Conservation (phyloP, 1,140 invertebrate species). For the Leucophenga varia region DNA sequence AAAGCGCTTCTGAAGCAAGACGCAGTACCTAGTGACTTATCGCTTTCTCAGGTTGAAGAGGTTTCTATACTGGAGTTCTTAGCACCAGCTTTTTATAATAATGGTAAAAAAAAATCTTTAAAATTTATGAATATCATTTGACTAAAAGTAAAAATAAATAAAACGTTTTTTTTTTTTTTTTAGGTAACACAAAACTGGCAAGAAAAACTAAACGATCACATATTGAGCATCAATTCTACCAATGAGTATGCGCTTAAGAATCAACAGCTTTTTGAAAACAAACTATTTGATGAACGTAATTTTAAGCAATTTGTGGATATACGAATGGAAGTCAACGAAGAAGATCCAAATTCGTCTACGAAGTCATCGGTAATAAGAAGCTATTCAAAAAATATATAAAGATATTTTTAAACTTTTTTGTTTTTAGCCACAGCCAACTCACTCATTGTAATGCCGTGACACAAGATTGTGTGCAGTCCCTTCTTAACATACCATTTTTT, state of each 20-base stretch:
- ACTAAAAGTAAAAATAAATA: background rate
- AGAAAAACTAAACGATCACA: slow-evolving; percentile 25
- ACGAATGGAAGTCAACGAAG: background rate
- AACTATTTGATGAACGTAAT: slow-evolving; percentile 1
- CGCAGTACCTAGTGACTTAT: too few species aligned
- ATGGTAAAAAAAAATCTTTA: slow-evolving; percentile 12
- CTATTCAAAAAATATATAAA: background rate
- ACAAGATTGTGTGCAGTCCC: too few species aligned
- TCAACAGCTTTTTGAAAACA: slow-evolving; percentile 11
- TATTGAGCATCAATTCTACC: slow-evolving; percentile 19
- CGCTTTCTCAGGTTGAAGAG: too few species aligned
- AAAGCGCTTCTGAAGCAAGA: slow-evolving; percentile 46
- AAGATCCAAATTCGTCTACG: background rate
- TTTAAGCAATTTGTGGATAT: background rate
- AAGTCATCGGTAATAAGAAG: background rate
- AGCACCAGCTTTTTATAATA: slow-evolving; percentile 4
- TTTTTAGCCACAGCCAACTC: too few species aligned
- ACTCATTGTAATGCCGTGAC: too few species aligned
- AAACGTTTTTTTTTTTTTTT: background rate
- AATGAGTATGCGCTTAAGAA: slow-evolving; percentile 19
- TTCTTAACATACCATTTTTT: too few species aligned
- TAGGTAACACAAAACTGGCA: slow-evolving; percentile 27
- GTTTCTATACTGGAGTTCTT: slow-evolving; percentile 29
- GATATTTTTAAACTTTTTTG: background rate
- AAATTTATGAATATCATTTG: background rate